These are phyloP conservation scores for Dastarcus helophoroides DNA, from an alignment of 2,888 invertebrate species.

Conservation along the genomic window DNA sequence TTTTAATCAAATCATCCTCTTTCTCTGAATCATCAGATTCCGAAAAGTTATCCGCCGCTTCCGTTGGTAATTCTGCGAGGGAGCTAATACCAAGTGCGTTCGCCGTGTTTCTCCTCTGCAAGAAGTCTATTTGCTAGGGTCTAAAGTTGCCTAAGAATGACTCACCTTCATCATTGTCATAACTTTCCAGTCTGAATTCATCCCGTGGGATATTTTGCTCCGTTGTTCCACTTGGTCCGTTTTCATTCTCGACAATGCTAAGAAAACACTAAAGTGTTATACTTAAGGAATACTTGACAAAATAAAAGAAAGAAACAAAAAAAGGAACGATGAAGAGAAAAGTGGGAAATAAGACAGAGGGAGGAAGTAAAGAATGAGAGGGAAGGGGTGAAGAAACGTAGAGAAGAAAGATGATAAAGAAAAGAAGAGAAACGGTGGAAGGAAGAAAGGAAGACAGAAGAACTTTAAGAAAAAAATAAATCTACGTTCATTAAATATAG, in stretches of 20 bases:
- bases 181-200: slow-evolving; percentile 62
- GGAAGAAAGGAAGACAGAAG: no score
- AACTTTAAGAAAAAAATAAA: no score
- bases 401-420: no score
- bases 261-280: slow-evolving; percentile 8
- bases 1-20: slow-evolving; percentile 82
- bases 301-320: no score
- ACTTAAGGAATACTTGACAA: neutral
- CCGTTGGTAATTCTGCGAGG: slow-evolving; percentile 42
- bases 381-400: no score
- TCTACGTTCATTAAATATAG: no score
- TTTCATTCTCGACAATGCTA: slow-evolving; percentile 17
- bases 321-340: no score
- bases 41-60: slow-evolving; percentile 36
- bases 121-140: neutral
- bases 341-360: no score
- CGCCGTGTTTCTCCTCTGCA: no score
- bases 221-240: slow-evolving; percentile 25
- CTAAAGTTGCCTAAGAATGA: neutral
- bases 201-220: slow-evolving; percentile 36
- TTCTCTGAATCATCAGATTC: slow-evolving; percentile 62
- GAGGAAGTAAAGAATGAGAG: no score
- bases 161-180: slow-evolving; percentile 53
- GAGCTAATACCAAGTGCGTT: slow-evolving; percentile 45
- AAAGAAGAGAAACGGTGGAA: no score